A percentile compares a stretch with the other conserved stretches of the same genome.
Conservation (phyloP, 2,888 invertebrate genomes). For the Orthosia gracilis region DNA sequence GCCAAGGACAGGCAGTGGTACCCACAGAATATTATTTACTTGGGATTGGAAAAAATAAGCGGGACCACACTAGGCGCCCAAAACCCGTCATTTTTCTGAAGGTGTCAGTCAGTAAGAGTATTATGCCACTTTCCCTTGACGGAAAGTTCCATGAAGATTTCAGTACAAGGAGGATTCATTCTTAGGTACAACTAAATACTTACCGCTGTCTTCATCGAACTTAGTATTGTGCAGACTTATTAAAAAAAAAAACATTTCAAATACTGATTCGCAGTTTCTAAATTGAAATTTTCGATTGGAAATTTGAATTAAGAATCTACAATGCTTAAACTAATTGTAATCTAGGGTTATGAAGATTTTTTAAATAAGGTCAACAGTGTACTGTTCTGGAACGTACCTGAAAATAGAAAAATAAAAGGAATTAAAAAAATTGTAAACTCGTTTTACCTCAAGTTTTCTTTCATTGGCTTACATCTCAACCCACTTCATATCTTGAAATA, state of each 20-base stretch:
- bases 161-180: not conserved
- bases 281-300: too few relatives aligned
- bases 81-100: too few relatives aligned
- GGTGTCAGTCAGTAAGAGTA: not conserved
- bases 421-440: not conserved
- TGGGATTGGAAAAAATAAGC: too few relatives aligned
- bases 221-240: not conserved
- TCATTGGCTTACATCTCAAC: not conserved
- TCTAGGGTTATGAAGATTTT: too few relatives aligned
- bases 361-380: too few relatives aligned
- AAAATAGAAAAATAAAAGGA: constrained; percentile 12
- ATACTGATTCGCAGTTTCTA: too few relatives aligned
- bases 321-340: too few relatives aligned
- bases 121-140: not conserved
- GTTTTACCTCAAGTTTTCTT: constrained; percentile 2
- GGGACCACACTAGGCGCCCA: too few relatives aligned
- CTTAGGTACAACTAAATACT: not conserved
- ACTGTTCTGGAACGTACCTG: constrained; percentile 30
- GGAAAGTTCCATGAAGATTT: not conserved
- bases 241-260: too few relatives aligned
- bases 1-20: too few relatives aligned
- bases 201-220: not conserved
- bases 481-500: constrained; percentile 28
- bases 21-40: too few relatives aligned
- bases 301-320: too few relatives aligned